phyloP scores from a whole-genome alignment of 2,888 invertebrate genomes.

The Pristionchus fissidentatus region DNA sequence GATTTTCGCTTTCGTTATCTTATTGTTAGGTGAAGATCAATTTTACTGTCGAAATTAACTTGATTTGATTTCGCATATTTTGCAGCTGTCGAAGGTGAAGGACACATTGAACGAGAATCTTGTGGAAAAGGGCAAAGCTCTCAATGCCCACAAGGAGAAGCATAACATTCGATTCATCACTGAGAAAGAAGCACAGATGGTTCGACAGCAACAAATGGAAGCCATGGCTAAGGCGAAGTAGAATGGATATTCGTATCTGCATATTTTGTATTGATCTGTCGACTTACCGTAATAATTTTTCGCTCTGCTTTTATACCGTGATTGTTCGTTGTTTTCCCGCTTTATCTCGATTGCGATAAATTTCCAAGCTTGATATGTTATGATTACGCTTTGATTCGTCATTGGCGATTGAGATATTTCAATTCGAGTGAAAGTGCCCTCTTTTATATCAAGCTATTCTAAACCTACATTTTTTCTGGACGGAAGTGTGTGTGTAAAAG shows the following conservation, averaged over 20 bases:
- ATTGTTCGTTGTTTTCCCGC: background rate
- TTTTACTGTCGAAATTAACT: background rate
- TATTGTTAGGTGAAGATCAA: background rate
- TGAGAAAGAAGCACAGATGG: constrained; percentile 62
- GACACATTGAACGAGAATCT: constrained; percentile 60
- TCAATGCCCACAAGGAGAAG: constrained; percentile 65
- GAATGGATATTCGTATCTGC: background rate
- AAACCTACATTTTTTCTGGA: too few relatives aligned
- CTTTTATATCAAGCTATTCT: too few relatives aligned
- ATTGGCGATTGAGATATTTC: too few relatives aligned
- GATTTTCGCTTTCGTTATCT: too few relatives aligned
- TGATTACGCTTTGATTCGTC: background rate
- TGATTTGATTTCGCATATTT: background rate
- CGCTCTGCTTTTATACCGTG: background rate
- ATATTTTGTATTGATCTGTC: background rate
- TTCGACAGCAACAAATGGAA: constrained; percentile 58
- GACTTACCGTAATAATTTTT: constrained; percentile 5
- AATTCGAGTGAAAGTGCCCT: too few relatives aligned
- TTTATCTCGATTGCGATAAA: constrained; percentile 27
- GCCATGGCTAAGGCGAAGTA: constrained; percentile 25
- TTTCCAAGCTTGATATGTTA: background rate
- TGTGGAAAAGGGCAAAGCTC: constrained; percentile 69
- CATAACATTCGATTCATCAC: constrained; percentile 69
- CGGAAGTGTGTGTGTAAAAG: too few relatives aligned
- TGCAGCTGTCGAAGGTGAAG: constrained; percentile 58